Evolutionary conservation across 2,113 vertebrate genomes (phyloP), one percentile per base, ranked within the genome.

Genomic region (Nesogale talazaci): DNA sequence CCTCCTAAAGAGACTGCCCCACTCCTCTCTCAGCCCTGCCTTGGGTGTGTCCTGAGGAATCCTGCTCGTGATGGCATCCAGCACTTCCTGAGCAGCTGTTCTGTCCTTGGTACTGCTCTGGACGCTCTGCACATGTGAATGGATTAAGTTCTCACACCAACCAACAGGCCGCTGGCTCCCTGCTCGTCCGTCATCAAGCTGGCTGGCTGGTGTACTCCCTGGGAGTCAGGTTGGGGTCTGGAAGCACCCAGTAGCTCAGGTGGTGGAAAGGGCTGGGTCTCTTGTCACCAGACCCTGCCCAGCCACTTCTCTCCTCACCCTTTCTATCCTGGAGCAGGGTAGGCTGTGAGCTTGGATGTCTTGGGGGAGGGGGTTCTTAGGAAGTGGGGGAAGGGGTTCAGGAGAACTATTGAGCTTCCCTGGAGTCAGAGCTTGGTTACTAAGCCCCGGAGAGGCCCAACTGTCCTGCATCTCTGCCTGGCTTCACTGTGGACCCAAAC

Each of bases 131-230:
- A 67, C 65, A 67, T 67, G 9, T 27, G 6, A 67, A 25, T 15
- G 31, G 29, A n/a, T 69, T 69, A 34, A 69, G 67, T 69, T 14
- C 67, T 34, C 31, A 69, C 67, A 16, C 67, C 17, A 69, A 31
- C 67, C 67, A 69, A n/a, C 31, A 69, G n/a, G 31, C n/a, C 31
- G n/a, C 67, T 16, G 5, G 15, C 67, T 69, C 67, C 17, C 67
- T 69, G 67, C 46, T 12, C 10, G 9, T 52, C 46, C 10, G 9
- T 52, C 46, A 52, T 52, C 4, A 8, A 11, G 46, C 46, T 52
- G 46, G 46, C 46, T 52, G 46, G 46, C 79, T 75, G 87, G 19
- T 96, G 96, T 96, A 97, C 96, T 96, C 34, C 78, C 34, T 16
- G 34, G 25, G 15, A 15, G 29, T 38, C 40, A 34, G 56, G 52